Evolutionary conservation across 2,113 vertebrate genomes (phyloP), one percentile per base, ranked within the genome.

Genomic region (Chamaetylas fuelleborni): DNA sequence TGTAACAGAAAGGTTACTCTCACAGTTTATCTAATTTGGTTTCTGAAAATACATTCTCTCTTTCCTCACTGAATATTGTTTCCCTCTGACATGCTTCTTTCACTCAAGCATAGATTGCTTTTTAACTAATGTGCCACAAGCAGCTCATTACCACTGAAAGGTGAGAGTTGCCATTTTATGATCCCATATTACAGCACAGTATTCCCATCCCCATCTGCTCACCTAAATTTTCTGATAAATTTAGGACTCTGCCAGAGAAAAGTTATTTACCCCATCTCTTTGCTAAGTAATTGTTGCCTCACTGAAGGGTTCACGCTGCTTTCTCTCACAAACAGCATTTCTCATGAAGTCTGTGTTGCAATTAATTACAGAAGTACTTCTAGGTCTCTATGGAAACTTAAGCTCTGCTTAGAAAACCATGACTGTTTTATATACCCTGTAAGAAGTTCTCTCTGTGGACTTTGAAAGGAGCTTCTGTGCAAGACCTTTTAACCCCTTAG

Each of bases 61-160:
- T 88, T 73, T 90, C 29, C 33, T 77, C 62, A 29, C 54, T 51
- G 54, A 83, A 66, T 62, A 47, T 14, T 50, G 22, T 38, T 80
- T 81, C 81, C 79, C 74, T 89, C 38, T 73, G 64, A 69, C 43
- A 62, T 38, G 43, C 19, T 80, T 28, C 54, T 74, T 83, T 83
- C 81, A 71, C 56, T 91, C 74, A 88, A 65, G 71, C 26, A 54
- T 82, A 82, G 78, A 93, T 25, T 70, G 11, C 67, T 78, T 81
- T 87, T 82, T 73, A 15, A 90, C 74, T 71, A 90, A 96, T 88
- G 67, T 86, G 71, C 64, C 87, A 93, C 92, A 77, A 95, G 93
- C 85, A 91, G 50, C 74, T 94, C 76, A 78, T 97, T 93, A 96
- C 36, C 24, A 78, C 51, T 90, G 85, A 93, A 95, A 71, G 89